Evolutionary conservation across 2,797 vertebrate genomes (phyloP).

Genomic region (Parauchenoglanis ngamensis): DNA sequence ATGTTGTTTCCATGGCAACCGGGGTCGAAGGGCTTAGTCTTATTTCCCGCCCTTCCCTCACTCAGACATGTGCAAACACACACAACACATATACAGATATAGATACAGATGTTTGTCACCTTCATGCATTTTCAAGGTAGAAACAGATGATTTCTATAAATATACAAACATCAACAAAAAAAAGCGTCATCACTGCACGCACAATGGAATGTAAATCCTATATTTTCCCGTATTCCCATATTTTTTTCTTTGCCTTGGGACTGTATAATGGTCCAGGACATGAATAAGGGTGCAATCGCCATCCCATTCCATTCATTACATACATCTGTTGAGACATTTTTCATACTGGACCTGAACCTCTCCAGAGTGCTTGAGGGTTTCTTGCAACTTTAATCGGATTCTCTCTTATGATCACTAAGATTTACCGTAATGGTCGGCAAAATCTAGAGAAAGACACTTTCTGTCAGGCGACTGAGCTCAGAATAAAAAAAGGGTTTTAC

Average conservation of each 20-base stretch:
- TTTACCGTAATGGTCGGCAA: neutral
- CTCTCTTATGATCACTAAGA: neutral
- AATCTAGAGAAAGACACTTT: neutral
- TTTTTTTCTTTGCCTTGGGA: neutral
- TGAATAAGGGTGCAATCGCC: neutral
- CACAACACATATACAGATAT: neutral
- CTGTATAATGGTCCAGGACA: too few species aligned
- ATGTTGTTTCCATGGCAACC: conserved; percentile 15
- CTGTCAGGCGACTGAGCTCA: neutral
- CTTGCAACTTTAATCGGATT: neutral
- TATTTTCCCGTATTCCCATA: neutral
- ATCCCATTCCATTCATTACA: neutral
- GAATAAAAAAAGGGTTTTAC: neutral
- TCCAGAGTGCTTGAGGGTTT: neutral
- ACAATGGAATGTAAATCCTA: neutral
- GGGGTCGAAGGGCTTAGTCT: conserved; percentile 23
- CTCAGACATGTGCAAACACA: neutral
- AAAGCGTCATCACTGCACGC: neutral
- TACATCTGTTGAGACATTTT: conserved; percentile 60
- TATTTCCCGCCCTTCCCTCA: neutral
- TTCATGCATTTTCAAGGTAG: neutral
- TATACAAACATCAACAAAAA: neutral
- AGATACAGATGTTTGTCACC: neutral
- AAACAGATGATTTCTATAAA: neutral
- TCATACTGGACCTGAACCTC: conserved; percentile 62